Conservation (phyloP, 1,140 invertebrate genomes). For the Drosophila elegans region DNA sequence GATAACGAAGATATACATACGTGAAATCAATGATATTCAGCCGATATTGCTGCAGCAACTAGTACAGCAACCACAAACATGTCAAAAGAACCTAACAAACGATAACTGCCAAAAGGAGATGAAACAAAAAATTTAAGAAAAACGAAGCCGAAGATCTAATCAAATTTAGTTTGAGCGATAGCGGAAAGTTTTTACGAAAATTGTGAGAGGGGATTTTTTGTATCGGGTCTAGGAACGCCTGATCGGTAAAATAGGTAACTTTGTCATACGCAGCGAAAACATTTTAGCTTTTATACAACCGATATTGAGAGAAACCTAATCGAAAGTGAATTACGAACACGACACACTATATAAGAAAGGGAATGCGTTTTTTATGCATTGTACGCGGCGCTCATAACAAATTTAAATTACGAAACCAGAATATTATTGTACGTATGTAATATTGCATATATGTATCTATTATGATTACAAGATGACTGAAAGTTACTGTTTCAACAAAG, state of each 20-base stretch:
- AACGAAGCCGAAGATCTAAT: slow-evolving; percentile 39
- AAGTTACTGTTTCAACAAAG: slow-evolving; percentile 78
- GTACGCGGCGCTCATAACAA: slow-evolving; percentile 73
- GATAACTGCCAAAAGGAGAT: slow-evolving; percentile 74
- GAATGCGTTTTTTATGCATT: slow-evolving; percentile 72
- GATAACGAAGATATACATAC: slow-evolving; percentile 47
- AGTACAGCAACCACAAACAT: slow-evolving; percentile 44
- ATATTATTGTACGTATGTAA: slow-evolving; percentile 69
- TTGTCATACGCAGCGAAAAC: slow-evolving; percentile 69
- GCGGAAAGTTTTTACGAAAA: slow-evolving; percentile 36
- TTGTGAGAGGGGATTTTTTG: slow-evolving; percentile 48
- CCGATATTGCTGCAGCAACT: slow-evolving; percentile 36
- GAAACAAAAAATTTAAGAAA: slow-evolving; percentile 14
- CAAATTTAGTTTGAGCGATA: slow-evolving; percentile 52
- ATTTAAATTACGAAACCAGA: slow-evolving; percentile 52
- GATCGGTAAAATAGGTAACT: slow-evolving; percentile 29
- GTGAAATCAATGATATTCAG: slow-evolving; percentile 29
- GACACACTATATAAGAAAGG: slow-evolving; percentile 82
- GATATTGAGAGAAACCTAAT: slow-evolving; percentile 40
- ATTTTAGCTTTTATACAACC: slow-evolving; percentile 78
- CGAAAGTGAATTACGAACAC: slow-evolving; percentile 52
- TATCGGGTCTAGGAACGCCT: slow-evolving; percentile 37
- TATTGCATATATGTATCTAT: slow-evolving; percentile 75
- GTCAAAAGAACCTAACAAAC: slow-evolving; percentile 72
- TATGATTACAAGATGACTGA: slow-evolving; percentile 81